A percentile compares a stretch with the other conserved stretches of the same genome.
Conservation (phyloP, 2,113 vertebrate genomes). For the Picathartes gymnocephalus region DNA sequence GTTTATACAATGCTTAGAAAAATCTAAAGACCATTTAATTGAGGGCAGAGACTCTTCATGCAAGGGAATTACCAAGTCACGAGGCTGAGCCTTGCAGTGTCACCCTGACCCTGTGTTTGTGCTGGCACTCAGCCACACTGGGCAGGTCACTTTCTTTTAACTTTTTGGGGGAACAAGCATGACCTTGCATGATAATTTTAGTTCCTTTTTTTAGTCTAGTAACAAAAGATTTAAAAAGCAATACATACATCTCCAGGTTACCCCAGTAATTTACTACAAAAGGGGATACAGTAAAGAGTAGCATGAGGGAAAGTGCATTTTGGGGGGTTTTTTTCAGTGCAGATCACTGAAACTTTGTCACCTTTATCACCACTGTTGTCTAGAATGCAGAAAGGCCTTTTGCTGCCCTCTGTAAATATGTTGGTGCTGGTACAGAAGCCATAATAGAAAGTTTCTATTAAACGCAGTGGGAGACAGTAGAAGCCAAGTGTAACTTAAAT, state of each 20-base stretch:
- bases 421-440: background rate
- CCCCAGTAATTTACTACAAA: background rate
- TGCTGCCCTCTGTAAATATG: background rate
- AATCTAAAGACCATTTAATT: background rate
- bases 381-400: background rate
- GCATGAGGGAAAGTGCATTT: background rate
- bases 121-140: background rate
- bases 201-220: background rate
- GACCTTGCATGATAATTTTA: background rate
- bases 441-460: background rate
- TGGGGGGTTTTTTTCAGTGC: background rate
- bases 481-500: background rate
- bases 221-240: background rate
- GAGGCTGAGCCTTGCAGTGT: background rate
- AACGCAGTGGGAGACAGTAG: background rate
- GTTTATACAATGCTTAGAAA: background rate
- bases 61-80: background rate
- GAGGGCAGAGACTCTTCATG: background rate
- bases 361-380: background rate
- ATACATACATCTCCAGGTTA: background rate
- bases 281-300: background rate
- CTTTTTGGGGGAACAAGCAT: background rate
- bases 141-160: background rate
- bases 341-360: background rate
- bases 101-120: background rate